Conservation (phyloP, 2,797 vertebrate species). For the Microctenopoma stevenorrisi region DNA sequence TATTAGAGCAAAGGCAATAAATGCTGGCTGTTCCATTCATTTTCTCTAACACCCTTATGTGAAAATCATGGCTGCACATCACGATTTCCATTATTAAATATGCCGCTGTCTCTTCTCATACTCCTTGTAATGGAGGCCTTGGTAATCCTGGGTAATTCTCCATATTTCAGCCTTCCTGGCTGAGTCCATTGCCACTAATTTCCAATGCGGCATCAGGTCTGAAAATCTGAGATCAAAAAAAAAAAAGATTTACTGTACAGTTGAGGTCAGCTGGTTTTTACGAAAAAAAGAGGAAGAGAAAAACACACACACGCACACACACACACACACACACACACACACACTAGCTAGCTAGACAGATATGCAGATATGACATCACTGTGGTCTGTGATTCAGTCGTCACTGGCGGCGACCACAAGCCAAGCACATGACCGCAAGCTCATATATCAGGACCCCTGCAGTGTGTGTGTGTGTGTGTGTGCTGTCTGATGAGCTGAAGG, state of each 20-base stretch:
- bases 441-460: constrained; percentile 63
- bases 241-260: constrained; percentile 67
- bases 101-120: constrained; percentile 22
- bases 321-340: no score
- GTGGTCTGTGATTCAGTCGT: constrained; percentile 62
- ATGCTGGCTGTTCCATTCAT: constrained; percentile 34
- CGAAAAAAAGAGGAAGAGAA: constrained; percentile 21
- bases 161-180: constrained; percentile 39
- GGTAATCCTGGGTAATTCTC: constrained; percentile 57
- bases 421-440: constrained; percentile 56
- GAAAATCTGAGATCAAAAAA: constrained; percentile 45
- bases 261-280: constrained; percentile 52
- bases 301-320: constrained; percentile 22
- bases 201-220: constrained; percentile 56
- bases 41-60: constrained; percentile 30
- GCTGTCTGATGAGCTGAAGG: constrained; percentile 28
- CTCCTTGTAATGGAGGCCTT: constrained; percentile 42
- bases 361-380: constrained; percentile 78
- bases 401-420: constrained; percentile 53
- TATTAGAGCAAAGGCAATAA: constrained; percentile 35
- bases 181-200: constrained; percentile 51
- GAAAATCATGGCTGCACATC: constrained; percentile 23
- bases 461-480: constrained; percentile 33
- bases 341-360: constrained; percentile 61
- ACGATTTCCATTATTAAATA: constrained; percentile 52